Evolutionary conservation across 2,797 vertebrate species (phyloP).

Genomic region (Phrynocephalus guinanensis): DNA sequence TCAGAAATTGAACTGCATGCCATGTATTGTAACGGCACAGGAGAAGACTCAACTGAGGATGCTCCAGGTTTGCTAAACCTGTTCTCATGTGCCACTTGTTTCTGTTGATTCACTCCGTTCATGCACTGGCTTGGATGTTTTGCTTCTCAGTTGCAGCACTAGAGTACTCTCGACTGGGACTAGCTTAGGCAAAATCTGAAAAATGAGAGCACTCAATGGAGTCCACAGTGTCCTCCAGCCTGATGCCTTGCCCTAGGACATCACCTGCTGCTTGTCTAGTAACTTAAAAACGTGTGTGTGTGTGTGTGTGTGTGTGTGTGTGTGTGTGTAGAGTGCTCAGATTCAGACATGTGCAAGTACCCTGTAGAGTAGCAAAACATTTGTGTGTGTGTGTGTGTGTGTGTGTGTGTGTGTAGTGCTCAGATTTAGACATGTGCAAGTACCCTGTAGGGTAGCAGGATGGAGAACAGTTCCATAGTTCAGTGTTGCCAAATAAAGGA

Average conservation of each 20-base stretch:
- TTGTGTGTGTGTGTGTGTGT: no score
- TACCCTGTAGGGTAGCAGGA: not conserved
- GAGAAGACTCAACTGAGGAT: conserved; percentile 57
- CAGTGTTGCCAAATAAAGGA: not conserved
- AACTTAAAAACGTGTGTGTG: no score
- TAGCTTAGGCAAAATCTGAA: not conserved
- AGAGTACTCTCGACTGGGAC: not conserved
- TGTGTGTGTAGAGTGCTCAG: not conserved
- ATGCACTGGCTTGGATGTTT: not conserved
- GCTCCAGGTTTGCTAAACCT: conserved; percentile 59
- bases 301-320: no score
- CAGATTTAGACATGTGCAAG: not conserved
- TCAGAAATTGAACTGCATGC: conserved; percentile 88
- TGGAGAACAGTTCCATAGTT: not conserved
- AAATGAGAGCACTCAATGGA: not conserved
- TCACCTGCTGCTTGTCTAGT: not conserved
- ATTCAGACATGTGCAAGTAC: not conserved
- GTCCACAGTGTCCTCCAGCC: no score
- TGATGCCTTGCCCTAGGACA: not conserved
- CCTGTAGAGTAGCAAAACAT: not conserved
- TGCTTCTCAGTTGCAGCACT: not conserved
- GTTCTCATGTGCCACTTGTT: conserved; percentile 20
- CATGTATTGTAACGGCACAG: conserved; percentile 87
- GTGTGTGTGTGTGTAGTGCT: not conserved
- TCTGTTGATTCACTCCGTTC: not conserved